phyloP scores from a whole-genome alignment of 2,113 vertebrate species.

The Phodopus roborovskii region DNA sequence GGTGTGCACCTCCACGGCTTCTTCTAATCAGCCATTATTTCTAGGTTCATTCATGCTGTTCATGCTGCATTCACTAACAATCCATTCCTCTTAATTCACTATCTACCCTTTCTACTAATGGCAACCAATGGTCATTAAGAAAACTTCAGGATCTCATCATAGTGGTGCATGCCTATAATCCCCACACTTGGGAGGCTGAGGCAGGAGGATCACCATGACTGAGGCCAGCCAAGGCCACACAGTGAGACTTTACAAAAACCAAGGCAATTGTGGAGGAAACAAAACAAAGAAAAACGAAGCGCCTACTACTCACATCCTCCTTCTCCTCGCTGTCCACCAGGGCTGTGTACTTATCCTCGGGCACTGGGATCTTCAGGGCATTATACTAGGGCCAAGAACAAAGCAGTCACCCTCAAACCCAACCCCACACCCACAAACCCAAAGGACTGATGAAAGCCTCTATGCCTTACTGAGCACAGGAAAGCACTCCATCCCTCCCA shows the following conservation, averaged over 20 bases:
- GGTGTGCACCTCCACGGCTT: not conserved
- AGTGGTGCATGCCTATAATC: not conserved
- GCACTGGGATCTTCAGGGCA: slow-evolving; percentile 91
- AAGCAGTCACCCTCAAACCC: not conserved
- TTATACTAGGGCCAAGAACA: slow-evolving; percentile 87
- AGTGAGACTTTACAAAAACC: not conserved
- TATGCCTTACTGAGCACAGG: not conserved
- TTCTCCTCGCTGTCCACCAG: slow-evolving; percentile 90
- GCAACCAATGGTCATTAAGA: not conserved
- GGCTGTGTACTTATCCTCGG: slow-evolving; percentile 91
- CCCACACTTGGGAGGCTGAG: not conserved
- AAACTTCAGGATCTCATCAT: not conserved
- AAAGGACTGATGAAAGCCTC: not conserved
- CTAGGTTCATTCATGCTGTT: not conserved
- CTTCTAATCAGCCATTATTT: not conserved
- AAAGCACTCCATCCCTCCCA: not conserved
- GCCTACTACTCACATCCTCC: slow-evolving; percentile 91
- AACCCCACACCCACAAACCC: not conserved
- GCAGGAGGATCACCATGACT: not conserved
- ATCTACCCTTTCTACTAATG: not conserved
- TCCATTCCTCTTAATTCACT: not conserved
- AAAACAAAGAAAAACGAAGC: not conserved
- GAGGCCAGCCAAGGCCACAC: not conserved
- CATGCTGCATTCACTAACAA: too few species aligned
- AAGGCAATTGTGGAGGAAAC: not conserved